A percentile compares a stretch with the other conserved stretches of the same genome.
These are phyloP conservation scores for Sebastes jordani DNA, from an alignment of 2,797 vertebrate genomes.

Conservation along the genomic window DNA sequence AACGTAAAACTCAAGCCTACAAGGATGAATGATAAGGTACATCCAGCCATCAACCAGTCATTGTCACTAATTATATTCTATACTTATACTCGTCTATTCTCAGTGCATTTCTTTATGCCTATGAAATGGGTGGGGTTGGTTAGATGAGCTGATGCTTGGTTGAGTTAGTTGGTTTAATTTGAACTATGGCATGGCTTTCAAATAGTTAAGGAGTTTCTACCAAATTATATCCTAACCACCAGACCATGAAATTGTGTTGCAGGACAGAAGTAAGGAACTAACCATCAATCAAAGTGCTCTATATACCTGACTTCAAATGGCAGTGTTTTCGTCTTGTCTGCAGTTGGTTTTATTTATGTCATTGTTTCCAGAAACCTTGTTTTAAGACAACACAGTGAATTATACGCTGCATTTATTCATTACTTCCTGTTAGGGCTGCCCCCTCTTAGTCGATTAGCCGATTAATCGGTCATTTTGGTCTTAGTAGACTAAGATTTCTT, in stretches of 20 bases:
- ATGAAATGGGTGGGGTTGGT: not conserved
- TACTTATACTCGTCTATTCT: not conserved
- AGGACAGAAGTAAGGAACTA: not conserved
- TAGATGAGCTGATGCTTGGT: not conserved
- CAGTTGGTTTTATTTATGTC: not conserved
- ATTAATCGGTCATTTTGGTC: too few species aligned
- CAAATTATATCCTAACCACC: not conserved
- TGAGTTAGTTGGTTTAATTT: not conserved
- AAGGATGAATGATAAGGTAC: not conserved
- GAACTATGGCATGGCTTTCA: not conserved
- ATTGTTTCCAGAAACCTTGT: not conserved
- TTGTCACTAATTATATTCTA: not conserved
- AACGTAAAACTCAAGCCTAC: not conserved
- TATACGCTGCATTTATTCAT: not conserved
- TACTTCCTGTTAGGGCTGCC: not conserved
- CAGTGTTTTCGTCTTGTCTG: not conserved
- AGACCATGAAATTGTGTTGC: not conserved
- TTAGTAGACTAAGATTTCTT: too few species aligned
- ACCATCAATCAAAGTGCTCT: not conserved
- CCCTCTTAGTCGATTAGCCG: too few species aligned
- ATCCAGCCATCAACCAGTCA: not conserved
- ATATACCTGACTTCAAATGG: not conserved
- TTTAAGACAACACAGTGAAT: not conserved
- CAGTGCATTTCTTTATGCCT: not conserved
- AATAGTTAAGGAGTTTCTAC: not conserved